Evolutionary conservation across 2,113 vertebrate species (phyloP), one percentile per base, ranked within the genome.

Genomic region (Phalacrocorax pelagicus): DNA sequence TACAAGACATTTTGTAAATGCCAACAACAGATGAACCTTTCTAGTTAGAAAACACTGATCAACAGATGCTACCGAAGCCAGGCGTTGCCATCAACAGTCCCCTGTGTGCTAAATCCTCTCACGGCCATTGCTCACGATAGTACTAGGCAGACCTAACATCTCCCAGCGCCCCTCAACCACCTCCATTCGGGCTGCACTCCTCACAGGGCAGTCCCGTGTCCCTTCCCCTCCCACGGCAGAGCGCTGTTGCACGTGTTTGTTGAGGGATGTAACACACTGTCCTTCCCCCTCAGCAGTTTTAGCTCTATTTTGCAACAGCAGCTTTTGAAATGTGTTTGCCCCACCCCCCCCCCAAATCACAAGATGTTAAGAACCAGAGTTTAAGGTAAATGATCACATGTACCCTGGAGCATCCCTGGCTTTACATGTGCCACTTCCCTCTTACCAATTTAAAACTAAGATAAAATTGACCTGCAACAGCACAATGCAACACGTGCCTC

Each of bases 391-490:
- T 0, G 18, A 1, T 0, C 12, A 2, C 15, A 4, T 0, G 0
- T 1, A 17, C 34, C 57, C 8, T 10, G 58, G 26, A 44, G 73
- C 69, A 46, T 0, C n/a, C 1, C 61, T 2, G 44, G 17, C 78
- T 75, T 30, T 12, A 3, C 8, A 7, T 0, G 11, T 3, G 30
- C 65, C 2, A 0, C 2, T 44, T 34, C 36, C 70, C 67, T 5
- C n/a, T 18, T 0, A 7, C 5, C 0, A 0, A 24, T 24, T 24
- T 11, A 29, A 54, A 67, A 2, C 4, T 5, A 0, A 7, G 34
- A 34, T 0, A 36, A 27, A 36, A 15, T 0, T 0, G 8, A 3
- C 5, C 18, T 2, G 3, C 4, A 40, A 0, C 6, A 3, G 3
- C 0, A 4, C 29, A 0, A 1, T n/a, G 92, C 90, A 72, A 11